Evolutionary conservation across 2,888 invertebrate species (phyloP), one percentile per base, ranked within the genome.

Genomic region (Amphiduros pacificus): DNA sequence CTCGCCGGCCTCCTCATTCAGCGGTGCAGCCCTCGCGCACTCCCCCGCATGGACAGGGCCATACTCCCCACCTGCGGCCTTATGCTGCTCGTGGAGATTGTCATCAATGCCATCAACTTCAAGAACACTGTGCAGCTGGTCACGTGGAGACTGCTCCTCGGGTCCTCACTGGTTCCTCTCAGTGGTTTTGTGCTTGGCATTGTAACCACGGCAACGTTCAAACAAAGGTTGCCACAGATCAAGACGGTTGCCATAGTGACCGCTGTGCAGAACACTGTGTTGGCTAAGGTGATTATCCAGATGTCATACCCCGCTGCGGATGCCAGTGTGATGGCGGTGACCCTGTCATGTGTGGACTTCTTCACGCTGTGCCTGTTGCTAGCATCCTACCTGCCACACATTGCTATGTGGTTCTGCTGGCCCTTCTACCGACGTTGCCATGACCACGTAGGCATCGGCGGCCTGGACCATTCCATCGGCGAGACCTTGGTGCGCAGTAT

Each of bases 281-380:
- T 65, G 52, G 62, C 62, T 17, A 54, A 64, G 27, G 50, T 61
- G 48, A 61, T 60, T n/a, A 51, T 62, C 31, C 62, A 65, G 56
- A 40, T 48, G 41, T 65, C 62, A 9, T 65, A 60, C 50, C 56
- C 53, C 5, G 41, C 32, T 27, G 22, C 54, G 3, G 53, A 57
- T 20, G 54, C 60, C 36, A 60, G 62, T 17, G 44, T 60, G 36
- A 62, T 65, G 65, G 40, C 27, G 6, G 52, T 56, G 32, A 55
- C 53, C 1, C n/a, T 65, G 28, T 36, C 49, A 3, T 65, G 65
- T 44, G 48, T 62, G 6, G 62, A 65, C 22, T 56, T 65, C 53
- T 50, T 59, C 50, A 53, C 60, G 22, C 24, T 63, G 40, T 29
- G 60, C 14, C 36, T 36, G 17, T 54, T 65, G 62, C 20, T 48